Evolutionary conservation across 1,140 invertebrate species (phyloP), one percentile per base, ranked within the genome.

Genomic region (Drosophila murphyi): DNA sequence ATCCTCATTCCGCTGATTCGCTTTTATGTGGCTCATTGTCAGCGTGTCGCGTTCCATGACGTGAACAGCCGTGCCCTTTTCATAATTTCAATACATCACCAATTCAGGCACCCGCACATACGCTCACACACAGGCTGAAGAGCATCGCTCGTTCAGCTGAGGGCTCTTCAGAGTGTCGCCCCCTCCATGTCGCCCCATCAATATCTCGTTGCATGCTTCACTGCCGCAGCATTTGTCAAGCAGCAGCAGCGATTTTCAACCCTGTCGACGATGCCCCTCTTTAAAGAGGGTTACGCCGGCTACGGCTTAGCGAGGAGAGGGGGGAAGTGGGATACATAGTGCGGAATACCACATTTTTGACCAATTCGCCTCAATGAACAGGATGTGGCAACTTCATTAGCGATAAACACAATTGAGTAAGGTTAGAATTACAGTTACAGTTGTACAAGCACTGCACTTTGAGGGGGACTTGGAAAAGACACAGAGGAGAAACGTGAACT

Each of bases 81-180:
- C 87, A 82, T 86, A 86, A 86, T 86, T 88, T 86, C 83, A 76
- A 79, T 86, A 76, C 83, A 82, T 87, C 75, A 61, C 12, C 67
- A 61, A 65, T 39, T 35, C 47, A 32, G 34, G 29, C 55, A 50
- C 20, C 39, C 55, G 29, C 68, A 48, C 63, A 39, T 12, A 43
- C 67, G 34, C 50, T 12, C 6, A 34, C 43, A 47, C 48, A 43
- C 34, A 45, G 29, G 2, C 43, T 28, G 12, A 41, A 10, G 6
- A 3, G 39, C 41, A 41, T 31, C 35, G 28, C 41, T 47, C 67
- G 20, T 75, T 67, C 20, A 70, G 62, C 43, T 72, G 70, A 72
- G 73, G 47, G 72, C 77, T 45, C 81, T 76, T 70, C 61, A 69
- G 48, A 3, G 56, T n/a, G 56, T 4, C 39, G 45, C 31, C 10